A percentile compares a stretch with the other conserved stretches of the same genome.
Conservation (phyloP, 2,797 vertebrate species). For the Intellagama lesueurii region DNA sequence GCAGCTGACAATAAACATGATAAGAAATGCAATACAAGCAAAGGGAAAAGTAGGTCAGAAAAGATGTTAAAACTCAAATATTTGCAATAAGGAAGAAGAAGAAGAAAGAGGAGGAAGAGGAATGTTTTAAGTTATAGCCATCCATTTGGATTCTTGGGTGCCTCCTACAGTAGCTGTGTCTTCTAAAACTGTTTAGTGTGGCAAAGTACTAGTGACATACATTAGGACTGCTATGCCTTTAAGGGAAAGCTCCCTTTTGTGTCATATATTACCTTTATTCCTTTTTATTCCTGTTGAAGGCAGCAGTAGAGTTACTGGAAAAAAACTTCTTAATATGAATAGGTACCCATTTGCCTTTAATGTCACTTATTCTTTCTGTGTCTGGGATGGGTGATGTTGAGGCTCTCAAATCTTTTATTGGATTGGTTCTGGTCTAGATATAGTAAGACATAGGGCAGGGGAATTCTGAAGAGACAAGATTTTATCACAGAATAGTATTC, state of each 20-base stretch:
- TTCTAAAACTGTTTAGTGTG: neutral
- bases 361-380: neutral
- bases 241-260: neutral
- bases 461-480: no score
- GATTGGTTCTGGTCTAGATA: no score
- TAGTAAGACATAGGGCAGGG: no score
- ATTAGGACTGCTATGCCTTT: neutral
- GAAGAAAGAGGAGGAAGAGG: neutral
- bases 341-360: neutral
- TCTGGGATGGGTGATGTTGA: no score
- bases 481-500: no score
- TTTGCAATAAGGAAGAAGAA: neutral
- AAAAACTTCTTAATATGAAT: neutral
- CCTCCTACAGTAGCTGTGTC: neutral
- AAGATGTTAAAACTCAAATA: neutral
- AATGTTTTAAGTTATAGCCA: neutral
- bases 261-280: neutral
- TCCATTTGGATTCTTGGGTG: neutral
- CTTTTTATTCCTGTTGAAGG: neutral
- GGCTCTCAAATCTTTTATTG: no score
- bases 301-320: neutral
- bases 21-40: neutral
- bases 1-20: neutral
- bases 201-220: neutral
- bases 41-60: constrained; percentile 6